A percentile compares a stretch with the other conserved stretches of the same genome.
Evolutionary conservation across 2,797 vertebrate genomes (phyloP).

Genomic region (Pipistrellus pygmaeus): DNA sequence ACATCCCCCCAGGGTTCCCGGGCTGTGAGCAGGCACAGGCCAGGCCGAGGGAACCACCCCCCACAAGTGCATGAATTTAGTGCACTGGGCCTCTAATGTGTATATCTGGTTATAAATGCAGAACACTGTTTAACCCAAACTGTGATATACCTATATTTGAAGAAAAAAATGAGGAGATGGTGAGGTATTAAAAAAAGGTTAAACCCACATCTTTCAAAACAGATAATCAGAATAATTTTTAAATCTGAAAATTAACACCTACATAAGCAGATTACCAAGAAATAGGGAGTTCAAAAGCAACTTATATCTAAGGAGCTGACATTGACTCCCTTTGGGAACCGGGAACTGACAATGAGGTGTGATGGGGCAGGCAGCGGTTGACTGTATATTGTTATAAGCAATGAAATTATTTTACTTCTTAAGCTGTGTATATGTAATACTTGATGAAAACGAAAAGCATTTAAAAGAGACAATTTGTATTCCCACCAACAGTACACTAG

Average conservation of each 20-base stretch:
- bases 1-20: too few relatives aligned
- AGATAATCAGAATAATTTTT: background rate
- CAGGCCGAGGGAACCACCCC: too few relatives aligned
- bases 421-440: background rate
- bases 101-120: background rate
- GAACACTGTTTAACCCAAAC: background rate
- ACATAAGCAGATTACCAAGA: background rate
- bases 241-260: background rate
- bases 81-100: background rate
- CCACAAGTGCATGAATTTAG: too few relatives aligned
- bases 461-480: background rate
- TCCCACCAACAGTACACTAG: background rate
- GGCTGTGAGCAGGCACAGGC: too few relatives aligned
- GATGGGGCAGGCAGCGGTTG: background rate
- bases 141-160: background rate
- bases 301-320: background rate
- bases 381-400: background rate
- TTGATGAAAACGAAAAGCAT: background rate
- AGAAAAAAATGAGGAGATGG: background rate
- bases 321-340: background rate
- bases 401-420: background rate
- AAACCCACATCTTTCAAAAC: background rate
- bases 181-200: background rate
- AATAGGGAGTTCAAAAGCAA: background rate
- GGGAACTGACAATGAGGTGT: background rate